Evolutionary conservation across 2,888 invertebrate genomes (phyloP).

Genomic region (Encarsia formosa): DNA sequence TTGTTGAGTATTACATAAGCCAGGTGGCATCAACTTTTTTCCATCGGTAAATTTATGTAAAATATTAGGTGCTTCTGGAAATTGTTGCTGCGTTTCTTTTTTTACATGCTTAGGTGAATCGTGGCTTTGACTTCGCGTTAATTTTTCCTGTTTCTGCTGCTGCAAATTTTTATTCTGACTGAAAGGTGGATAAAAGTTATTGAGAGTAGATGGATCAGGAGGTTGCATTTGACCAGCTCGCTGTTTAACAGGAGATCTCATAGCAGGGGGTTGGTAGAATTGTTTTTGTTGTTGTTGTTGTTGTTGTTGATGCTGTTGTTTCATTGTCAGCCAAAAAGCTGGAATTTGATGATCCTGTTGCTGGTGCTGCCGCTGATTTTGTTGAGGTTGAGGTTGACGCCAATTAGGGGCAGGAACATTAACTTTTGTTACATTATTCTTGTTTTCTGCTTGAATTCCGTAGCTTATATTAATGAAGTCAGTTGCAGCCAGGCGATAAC

Average conservation of each 20-base stretch:
- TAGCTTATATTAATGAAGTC: conserved; percentile 62
- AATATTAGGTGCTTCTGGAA: neutral
- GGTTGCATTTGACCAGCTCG: conserved; percentile 9
- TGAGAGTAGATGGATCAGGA: conserved; percentile 17
- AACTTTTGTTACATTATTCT: conserved; percentile 6
- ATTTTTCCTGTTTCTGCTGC: neutral
- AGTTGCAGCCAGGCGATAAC: conserved; percentile 55
- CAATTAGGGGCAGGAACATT: neutral
- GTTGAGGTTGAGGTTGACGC: conserved; percentile 6
- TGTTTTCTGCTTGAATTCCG: conserved; percentile 51
- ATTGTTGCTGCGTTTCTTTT: no score
- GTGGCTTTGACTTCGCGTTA: neutral
- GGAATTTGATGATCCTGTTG: neutral
- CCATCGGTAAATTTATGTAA: neutral
- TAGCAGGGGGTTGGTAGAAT: neutral
- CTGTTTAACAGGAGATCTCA: conserved; percentile 18
- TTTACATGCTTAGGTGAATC: conserved; percentile 2
- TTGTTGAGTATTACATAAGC: neutral
- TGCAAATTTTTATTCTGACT: conserved; percentile 1
- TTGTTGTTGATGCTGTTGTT: neutral
- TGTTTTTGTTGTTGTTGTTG: conserved; percentile 2
- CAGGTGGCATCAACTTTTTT: no score
- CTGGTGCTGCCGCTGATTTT: neutral
- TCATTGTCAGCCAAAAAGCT: neutral
- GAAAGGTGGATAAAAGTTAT: conserved; percentile 11